Percentiles rank a stretch among this genome's conserved stretches.
Conservation (phyloP, 2,888 invertebrate genomes). For the Xylota segnis region DNA sequence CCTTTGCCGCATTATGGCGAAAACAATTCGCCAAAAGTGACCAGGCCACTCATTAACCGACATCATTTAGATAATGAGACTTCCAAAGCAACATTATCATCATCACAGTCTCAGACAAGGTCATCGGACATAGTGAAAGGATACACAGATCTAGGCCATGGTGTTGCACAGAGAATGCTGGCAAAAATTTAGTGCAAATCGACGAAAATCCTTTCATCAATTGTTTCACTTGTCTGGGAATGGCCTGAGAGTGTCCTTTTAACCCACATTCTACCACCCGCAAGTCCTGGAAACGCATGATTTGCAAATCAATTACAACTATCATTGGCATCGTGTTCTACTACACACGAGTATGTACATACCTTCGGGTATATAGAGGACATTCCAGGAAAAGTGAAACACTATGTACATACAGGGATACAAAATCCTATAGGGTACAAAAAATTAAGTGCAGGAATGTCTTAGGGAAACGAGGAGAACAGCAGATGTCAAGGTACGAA, state of each 20-base stretch:
- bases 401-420: slow-evolving; percentile 17
- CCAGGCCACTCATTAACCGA: slow-evolving; percentile 74
- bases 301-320: slow-evolving; percentile 72
- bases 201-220: slow-evolving; percentile 56
- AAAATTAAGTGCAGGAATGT: slow-evolving; percentile 42
- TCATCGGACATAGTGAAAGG: slow-evolving; percentile 61
- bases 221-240: slow-evolving; percentile 71
- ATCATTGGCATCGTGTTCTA: slow-evolving; percentile 56
- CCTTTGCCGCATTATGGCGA: slow-evolving; percentile 59
- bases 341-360: slow-evolving; percentile 16
- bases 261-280: slow-evolving; percentile 75
- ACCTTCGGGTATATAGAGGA: slow-evolving; percentile 7
- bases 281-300: slow-evolving; percentile 65
- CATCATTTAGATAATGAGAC: slow-evolving; percentile 73
- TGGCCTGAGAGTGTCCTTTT: slow-evolving; percentile 46
- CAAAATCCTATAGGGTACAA: slow-evolving; percentile 47
- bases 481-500: slow-evolving; percentile 79
- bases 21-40: slow-evolving; percentile 68
- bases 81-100: slow-evolving; percentile 49
- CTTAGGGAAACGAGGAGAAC: slow-evolving; percentile 55
- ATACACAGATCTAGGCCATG: slow-evolving; percentile 53
- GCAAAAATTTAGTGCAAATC: slow-evolving; percentile 25
- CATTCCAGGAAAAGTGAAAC: slow-evolving; percentile 38
- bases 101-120: slow-evolving; percentile 58
- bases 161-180: slow-evolving; percentile 24